A percentile compares a stretch with the other conserved stretches of the same genome.
Evolutionary conservation across 1,140 invertebrate genomes (phyloP).

Genomic region (Antheraea mylitta): DNA sequence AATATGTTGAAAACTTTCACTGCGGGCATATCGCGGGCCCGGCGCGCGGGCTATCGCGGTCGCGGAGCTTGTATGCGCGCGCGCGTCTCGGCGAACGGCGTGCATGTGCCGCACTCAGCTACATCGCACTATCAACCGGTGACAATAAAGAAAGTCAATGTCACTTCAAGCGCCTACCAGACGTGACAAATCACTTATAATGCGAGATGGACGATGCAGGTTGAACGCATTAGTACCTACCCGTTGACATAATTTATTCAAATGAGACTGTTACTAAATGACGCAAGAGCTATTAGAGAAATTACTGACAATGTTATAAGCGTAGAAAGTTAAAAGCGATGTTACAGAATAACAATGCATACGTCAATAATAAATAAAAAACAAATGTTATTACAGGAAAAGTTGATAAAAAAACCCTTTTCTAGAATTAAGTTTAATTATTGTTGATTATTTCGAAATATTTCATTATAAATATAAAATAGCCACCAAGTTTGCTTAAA

Average conservation of each 20-base stretch:
- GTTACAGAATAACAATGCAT: no score
- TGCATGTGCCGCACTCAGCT: slow-evolving; percentile 46
- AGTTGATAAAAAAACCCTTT: no score
- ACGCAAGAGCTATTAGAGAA: background rate
- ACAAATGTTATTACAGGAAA: no score
- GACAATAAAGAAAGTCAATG: slow-evolving; percentile 69
- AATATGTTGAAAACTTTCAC: slow-evolving; percentile 76
- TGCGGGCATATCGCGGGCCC: slow-evolving; percentile 75
- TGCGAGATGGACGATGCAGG: slow-evolving; percentile 30
- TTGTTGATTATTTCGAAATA: no score
- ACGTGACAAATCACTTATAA: slow-evolving; percentile 40
- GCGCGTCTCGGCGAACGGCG: slow-evolving; percentile 60
- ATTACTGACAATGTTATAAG: background rate
- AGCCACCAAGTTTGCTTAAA: no score
- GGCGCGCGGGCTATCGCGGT: slow-evolving; percentile 55
- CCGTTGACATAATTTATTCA: slow-evolving; percentile 32
- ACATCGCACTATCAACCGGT: slow-evolving; percentile 23
- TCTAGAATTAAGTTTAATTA: no score
- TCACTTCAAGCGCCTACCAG: slow-evolving; percentile 42
- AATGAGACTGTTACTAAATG: background rate
- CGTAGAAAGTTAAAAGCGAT: no score
- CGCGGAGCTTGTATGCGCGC: slow-evolving; percentile 65
- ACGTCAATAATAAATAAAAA: no score
- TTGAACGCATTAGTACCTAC: slow-evolving; percentile 11
- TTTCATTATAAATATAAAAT: no score